Evolutionary conservation across 2,113 vertebrate species (phyloP), one percentile per base, ranked within the genome.

Genomic region (Phrynocephalus versicolor): DNA sequence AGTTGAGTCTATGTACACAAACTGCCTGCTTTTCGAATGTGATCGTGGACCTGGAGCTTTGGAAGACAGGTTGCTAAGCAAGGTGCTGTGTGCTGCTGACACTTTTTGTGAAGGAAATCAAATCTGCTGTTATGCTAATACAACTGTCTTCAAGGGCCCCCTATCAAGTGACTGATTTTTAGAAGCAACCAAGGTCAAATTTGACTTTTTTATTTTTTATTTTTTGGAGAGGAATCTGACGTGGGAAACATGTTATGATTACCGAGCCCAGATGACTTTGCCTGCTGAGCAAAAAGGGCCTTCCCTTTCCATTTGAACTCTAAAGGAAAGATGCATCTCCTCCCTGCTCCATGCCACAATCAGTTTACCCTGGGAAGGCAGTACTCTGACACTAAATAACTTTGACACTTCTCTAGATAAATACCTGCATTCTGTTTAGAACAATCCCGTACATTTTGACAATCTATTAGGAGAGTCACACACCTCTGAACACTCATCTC

Each of bases 401-500:
- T 91, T 2, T 93, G 94, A 92, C 92, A 91, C 55, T 33, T 80
- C 73, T 82, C 78, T 86, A 86, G 82, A 81, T 77, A 87, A 91
- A 92, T 92, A 95, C 87, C 89, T 93, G 89, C 88, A 92, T 77
- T 88, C 82, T 71, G 58, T 91, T 90, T 86, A 89, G 41, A 88
- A 30, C 72, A 87, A 82, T 30, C 69, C 78, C 65, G 80, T 87
- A 89, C 57, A 88, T 93, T 94, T 93, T 92, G 92, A 89, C 79
- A 93, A 91, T 72, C 69, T 73, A 87, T 91, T 89, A 94, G 86
- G 55, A 64, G 72, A 86, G 88, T n/a, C 87, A 81, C 14, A 73
- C 86, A 85, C 88, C 85, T 81, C 82, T 85, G 75, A 92, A 60
- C 78, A 82, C 19, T 85, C 84, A 30, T 69, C 82, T 89, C 30